Conservation (phyloP, 2,888 invertebrate genomes). For the Drosophila paracracens region DNA sequence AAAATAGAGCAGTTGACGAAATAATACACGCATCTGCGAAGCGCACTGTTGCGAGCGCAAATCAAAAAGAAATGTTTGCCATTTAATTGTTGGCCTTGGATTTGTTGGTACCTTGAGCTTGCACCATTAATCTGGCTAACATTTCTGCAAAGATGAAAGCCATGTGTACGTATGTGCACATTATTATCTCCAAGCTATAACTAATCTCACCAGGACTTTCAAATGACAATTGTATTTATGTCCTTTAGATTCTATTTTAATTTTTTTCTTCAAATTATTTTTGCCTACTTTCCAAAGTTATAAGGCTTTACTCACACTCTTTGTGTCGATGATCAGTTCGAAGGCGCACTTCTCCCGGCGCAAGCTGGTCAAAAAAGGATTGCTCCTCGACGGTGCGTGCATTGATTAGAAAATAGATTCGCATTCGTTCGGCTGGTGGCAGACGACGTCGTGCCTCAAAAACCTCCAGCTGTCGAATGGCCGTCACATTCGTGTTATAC, state of each 20-base stretch:
- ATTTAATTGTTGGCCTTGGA: neutral
- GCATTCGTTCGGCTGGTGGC: slow-evolving; percentile 86
- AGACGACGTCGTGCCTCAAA: slow-evolving; percentile 88
- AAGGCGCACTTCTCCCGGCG: slow-evolving; percentile 97
- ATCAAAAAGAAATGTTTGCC: slow-evolving; percentile 11
- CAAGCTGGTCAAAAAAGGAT: slow-evolving; percentile 94
- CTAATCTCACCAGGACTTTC: neutral
- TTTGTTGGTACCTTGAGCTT: slow-evolving; percentile 23
- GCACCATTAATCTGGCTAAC: slow-evolving; percentile 26
- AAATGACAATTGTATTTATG: neutral
- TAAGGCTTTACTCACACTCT: slow-evolving; percentile 89
- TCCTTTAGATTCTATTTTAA: neutral
- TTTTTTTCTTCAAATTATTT: neutral
- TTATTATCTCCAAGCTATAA: no score
- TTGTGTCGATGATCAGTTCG: slow-evolving; percentile 95
- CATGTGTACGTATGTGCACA: slow-evolving; percentile 14
- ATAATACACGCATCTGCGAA: neutral
- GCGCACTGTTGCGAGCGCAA: slow-evolving; percentile 9
- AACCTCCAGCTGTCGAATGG: slow-evolving; percentile 95
- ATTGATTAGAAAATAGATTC: slow-evolving; percentile 96
- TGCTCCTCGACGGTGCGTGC: slow-evolving; percentile 98
- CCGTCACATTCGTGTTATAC: slow-evolving; percentile 94
- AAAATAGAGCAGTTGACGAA: neutral
- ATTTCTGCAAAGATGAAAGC: slow-evolving; percentile 30
- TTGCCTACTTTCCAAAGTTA: neutral